Evolutionary conservation across 2,888 invertebrate genomes (phyloP), one percentile per base, ranked within the genome.

Genomic region (Volucella inanis): DNA sequence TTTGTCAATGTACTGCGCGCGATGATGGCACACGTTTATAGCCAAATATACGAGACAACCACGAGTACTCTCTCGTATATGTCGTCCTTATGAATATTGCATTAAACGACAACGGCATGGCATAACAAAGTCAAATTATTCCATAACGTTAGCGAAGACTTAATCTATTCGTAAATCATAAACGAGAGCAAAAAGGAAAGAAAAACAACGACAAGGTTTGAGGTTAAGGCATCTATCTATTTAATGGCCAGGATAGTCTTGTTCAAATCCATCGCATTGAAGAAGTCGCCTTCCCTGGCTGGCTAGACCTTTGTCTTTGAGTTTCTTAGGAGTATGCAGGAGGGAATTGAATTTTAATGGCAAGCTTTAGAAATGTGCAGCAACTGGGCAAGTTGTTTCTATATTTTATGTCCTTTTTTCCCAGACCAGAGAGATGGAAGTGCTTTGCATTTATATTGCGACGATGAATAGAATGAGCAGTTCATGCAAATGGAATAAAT

Each of bases 381-480:
- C 64, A 84, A 68, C 71, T 65, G 57, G 72, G 67, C 62, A 64
- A 59, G 74, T 74, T 77, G 70, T 47, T 64, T 74, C 41, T 18
- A 64, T 31, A 45, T 62, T 68, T 68, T 74, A 57, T 78, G 18
- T 52, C 22, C 15, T 72, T 41, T 45, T 65, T 57, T 31, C 52
- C 18, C 22, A 18, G 18, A 6, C 10, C 31, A 18, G 8, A 6
- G 49, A 67, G 61, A 61, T 50, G 49, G n/a, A 64, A 70, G 70
- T 84, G 74, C 78, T 84, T 84, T 74, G 79, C 83, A 84, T 84
- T 79, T 84, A 84, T 84, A 84, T 84, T 84, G 59, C 75, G 55
- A 52, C 57, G 11, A 52, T 22, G 45, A 12, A 49, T 47, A 47
- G 74, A 54, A 68, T 68, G 41, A 54, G 67, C 15, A 68, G 65